A percentile compares a stretch with the other conserved stretches of the same genome.
Conservation (phyloP, 2,113 vertebrate genomes). For the Myotis lucifugus region DNA sequence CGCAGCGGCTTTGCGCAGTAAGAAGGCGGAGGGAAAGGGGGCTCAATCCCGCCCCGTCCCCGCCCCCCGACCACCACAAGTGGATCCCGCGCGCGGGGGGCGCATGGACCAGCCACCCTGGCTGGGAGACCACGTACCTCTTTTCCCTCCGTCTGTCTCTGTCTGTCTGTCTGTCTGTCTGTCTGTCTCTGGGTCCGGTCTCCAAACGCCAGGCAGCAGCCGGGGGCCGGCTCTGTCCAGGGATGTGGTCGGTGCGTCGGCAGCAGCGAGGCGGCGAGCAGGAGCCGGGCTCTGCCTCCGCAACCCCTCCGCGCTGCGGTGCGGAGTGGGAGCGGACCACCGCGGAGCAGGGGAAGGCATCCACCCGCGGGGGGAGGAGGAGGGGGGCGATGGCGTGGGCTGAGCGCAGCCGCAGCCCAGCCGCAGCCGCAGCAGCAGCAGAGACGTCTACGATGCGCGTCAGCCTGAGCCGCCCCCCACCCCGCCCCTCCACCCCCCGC, state of each 20-base stretch:
- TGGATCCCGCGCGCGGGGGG: constrained; percentile 66
- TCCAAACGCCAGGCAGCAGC: neutral
- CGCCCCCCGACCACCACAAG: constrained; percentile 74
- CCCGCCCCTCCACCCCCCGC: too few relatives aligned
- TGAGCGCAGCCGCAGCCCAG: neutral
- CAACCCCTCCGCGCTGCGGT: neutral
- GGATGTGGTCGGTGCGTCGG: neutral
- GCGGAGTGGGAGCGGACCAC: constrained; percentile 42
- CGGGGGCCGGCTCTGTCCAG: neutral
- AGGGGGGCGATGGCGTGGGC: constrained; percentile 51
- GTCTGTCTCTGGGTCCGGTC: neutral
- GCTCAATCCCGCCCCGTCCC: constrained; percentile 72
- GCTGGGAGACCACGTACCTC: neutral
- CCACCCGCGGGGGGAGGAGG: constrained; percentile 41
- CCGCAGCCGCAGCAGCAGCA: neutral
- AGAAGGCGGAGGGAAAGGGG: constrained; percentile 69
- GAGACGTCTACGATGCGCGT: neutral
- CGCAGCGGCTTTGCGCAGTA: constrained; percentile 70
- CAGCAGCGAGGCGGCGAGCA: too few relatives aligned
- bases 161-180: too few relatives aligned
- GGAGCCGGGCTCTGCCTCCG: too few relatives aligned
- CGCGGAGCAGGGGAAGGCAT: constrained; percentile 4
- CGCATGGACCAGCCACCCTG: constrained; percentile 55
- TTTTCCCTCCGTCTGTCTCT: too few relatives aligned
- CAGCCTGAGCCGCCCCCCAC: neutral